Conservation (phyloP, 2,113 vertebrate species). For the Lanius collurio region DNA sequence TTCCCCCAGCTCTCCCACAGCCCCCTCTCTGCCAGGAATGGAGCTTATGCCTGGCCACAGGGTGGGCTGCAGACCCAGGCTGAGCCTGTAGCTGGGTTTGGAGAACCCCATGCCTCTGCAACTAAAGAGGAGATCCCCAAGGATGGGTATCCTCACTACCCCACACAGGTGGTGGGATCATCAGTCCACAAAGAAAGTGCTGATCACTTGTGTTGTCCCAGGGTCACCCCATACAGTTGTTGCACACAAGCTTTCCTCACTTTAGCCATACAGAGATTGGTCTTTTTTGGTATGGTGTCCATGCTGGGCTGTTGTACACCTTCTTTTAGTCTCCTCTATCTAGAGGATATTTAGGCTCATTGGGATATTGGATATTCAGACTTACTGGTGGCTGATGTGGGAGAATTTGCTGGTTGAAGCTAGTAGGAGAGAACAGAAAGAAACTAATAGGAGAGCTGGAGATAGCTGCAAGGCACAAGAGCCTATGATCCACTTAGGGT, state of each 20-base stretch:
- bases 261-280: background rate
- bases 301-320: background rate
- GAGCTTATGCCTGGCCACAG: background rate
- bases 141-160: background rate
- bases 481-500: background rate
- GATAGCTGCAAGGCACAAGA: background rate
- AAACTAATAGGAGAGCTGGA: background rate
- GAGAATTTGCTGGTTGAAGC: background rate
- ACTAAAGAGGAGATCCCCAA: background rate
- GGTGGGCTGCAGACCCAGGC: background rate
- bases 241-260: background rate
- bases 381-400: background rate
- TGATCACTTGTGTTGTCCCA: background rate
- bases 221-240: background rate
- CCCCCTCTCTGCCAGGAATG: background rate
- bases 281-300: background rate
- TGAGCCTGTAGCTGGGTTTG: background rate
- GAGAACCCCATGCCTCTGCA: background rate
- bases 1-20: background rate
- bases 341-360: background rate
- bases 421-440: background rate
- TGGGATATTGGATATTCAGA: background rate
- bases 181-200: accelerated
- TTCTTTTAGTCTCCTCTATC: background rate
- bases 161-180: accelerated